Percentiles rank a stretch among this genome's conserved stretches.
These are phyloP conservation scores for Corythornis cristatus DNA, from an alignment of 2,113 vertebrate species.

Conservation along the genomic window DNA sequence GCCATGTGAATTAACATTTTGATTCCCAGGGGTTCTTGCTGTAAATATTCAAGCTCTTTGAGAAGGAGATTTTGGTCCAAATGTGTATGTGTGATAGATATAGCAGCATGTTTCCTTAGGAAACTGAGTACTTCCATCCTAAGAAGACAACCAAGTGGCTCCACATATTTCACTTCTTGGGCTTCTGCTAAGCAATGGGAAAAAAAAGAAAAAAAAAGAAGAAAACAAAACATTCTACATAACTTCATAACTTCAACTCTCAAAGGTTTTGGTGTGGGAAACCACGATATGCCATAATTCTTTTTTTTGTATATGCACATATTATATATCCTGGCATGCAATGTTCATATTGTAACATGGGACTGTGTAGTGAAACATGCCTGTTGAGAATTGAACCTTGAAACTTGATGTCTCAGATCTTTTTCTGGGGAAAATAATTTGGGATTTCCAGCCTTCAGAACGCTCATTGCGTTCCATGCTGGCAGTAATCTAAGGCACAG, in stretches of 20 bases:
- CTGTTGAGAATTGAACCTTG: background rate
- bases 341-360: background rate
- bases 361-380: background rate
- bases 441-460: background rate
- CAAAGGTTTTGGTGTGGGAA: background rate
- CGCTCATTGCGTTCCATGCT: background rate
- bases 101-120: background rate
- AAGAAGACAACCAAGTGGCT: background rate
- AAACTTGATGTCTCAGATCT: background rate
- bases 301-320: background rate
- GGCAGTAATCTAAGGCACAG: background rate
- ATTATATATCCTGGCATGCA: background rate
- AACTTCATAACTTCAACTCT: background rate
- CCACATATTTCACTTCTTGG: background rate
- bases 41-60: constrained; percentile 23
- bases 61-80: constrained; percentile 2
- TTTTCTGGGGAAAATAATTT: background rate
- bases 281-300: background rate
- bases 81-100: constrained; percentile 45
- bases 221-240: background rate
- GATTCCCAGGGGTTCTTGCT: constrained; percentile 1
- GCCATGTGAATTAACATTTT: constrained; percentile 13
- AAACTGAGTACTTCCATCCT: background rate
- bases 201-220: background rate
- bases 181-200: background rate